Percentiles rank a stretch among this genome's conserved stretches.
Conservation (phyloP, 2,113 vertebrate species). For the Salminus brasiliensis region DNA sequence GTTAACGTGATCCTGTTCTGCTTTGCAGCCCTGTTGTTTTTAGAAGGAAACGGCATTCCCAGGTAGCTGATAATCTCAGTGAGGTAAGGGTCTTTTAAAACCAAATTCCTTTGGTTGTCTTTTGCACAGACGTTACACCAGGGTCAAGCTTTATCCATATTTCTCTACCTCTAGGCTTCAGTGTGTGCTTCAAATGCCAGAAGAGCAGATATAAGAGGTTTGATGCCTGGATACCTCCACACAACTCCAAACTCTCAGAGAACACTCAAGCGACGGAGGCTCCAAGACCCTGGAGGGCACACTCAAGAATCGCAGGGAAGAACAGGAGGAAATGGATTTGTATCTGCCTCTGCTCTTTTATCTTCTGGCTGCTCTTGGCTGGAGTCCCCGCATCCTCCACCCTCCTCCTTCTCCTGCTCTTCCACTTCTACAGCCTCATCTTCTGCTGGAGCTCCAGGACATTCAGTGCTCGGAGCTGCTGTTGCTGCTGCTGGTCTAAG, state of each 20-base stretch:
- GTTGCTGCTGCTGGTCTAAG: conserved; percentile 4
- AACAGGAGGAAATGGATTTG: conserved; percentile 48
- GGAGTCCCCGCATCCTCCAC: conserved; percentile 26
- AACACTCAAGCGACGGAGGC: conserved; percentile 45
- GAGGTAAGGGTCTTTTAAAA: conserved; percentile 40
- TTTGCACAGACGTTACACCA: neutral
- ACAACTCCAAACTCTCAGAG: conserved; percentile 40
- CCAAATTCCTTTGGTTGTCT: neutral
- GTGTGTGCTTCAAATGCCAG: neutral
- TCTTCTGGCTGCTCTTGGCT: conserved; percentile 17
- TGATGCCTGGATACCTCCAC: conserved; percentile 29
- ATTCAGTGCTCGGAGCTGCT: neutral
- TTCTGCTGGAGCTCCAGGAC: conserved; percentile 27
- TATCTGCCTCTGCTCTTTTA: conserved; percentile 52
- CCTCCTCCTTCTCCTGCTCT: conserved; percentile 11
- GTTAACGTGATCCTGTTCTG: too few relatives aligned
- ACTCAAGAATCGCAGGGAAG: neutral
- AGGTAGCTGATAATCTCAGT: neutral
- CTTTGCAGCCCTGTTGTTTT: conserved; percentile 44
- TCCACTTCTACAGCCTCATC: conserved; percentile 12
- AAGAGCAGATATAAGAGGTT: neutral
- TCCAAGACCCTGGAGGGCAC: conserved; percentile 37
- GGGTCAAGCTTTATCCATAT: neutral
- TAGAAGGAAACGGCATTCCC: conserved; percentile 18
- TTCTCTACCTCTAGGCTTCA: conserved; percentile 28